phyloP scores from a whole-genome alignment of 2,797 vertebrate genomes.

The Halcyon smyrnensis region DNA sequence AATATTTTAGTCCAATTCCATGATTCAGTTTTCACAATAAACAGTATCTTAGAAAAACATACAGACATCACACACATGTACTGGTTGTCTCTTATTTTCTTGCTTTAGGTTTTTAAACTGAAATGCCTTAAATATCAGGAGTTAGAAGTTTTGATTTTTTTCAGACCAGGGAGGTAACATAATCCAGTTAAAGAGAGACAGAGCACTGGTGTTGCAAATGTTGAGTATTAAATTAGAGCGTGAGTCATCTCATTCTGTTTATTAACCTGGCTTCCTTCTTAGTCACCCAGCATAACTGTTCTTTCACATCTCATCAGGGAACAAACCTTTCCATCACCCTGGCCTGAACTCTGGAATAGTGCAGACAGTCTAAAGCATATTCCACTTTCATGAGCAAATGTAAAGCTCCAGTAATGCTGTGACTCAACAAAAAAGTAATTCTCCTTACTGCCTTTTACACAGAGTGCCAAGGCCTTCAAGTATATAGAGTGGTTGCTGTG shows the following conservation, averaged over 20 bases:
- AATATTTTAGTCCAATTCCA: background rate
- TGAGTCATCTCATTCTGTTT: constrained; percentile 15
- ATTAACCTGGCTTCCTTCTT: constrained; percentile 27
- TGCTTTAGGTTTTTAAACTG: background rate
- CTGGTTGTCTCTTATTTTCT: background rate
- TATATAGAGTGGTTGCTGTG: background rate
- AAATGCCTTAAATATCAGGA: background rate
- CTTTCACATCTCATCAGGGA: background rate
- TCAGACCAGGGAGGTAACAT: background rate
- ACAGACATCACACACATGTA: background rate
- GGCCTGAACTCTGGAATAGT: background rate
- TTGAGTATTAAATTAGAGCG: background rate
- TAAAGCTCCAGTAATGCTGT: background rate
- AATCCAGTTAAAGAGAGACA: background rate
- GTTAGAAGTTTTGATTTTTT: background rate
- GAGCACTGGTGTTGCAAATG: background rate
- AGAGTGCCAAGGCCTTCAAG: background rate
- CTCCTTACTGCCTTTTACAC: background rate
- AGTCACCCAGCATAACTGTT: constrained; percentile 5
- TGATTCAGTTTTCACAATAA: background rate
- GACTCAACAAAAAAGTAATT: background rate
- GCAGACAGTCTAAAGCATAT: background rate
- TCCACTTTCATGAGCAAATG: background rate
- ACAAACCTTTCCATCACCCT: background rate
- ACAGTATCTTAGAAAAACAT: background rate